These are phyloP conservation scores for Euborellia annulipes DNA, from an alignment of 1,140 invertebrate species.

Conservation along the genomic window DNA sequence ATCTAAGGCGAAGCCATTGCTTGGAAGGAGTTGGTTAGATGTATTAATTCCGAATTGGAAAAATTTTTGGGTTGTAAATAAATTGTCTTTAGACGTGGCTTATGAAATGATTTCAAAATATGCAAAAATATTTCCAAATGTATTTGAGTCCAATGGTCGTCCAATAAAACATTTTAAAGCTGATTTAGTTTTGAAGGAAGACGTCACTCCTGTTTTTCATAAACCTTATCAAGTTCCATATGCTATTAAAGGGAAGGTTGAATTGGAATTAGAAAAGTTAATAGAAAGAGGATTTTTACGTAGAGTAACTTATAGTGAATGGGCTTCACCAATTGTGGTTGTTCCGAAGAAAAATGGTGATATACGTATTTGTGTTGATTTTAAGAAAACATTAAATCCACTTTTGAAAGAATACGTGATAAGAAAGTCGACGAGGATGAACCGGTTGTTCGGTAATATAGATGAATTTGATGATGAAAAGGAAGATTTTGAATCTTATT, in stretches of 20 bases:
- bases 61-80: too few relatives aligned
- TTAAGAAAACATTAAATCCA: slow-evolving; percentile 10
- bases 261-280: slow-evolving; percentile 2
- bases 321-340: slow-evolving; percentile 22
- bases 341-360: slow-evolving; percentile 19
- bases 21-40: too few relatives aligned
- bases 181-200: too few relatives aligned
- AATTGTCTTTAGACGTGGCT: too few relatives aligned
- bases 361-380: slow-evolving; percentile 21
- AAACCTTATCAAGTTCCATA: neutral
- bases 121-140: too few relatives aligned
- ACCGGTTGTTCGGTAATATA: neutral
- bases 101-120: too few relatives aligned
- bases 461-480: slow-evolving; percentile 4
- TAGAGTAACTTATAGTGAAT: slow-evolving; percentile 16
- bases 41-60: too few relatives aligned
- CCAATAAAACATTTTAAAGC: too few relatives aligned
- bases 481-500: neutral
- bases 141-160: too few relatives aligned
- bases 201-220: neutral
- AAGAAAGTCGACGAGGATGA: too few relatives aligned
- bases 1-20: too few relatives aligned
- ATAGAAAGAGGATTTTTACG: neutral
- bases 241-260: slow-evolving; percentile 2
- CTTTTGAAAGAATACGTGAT: slow-evolving; percentile 1